Conservation (phyloP, 92 coral and sea anemone genomes). For the Porites evermanni region DNA sequence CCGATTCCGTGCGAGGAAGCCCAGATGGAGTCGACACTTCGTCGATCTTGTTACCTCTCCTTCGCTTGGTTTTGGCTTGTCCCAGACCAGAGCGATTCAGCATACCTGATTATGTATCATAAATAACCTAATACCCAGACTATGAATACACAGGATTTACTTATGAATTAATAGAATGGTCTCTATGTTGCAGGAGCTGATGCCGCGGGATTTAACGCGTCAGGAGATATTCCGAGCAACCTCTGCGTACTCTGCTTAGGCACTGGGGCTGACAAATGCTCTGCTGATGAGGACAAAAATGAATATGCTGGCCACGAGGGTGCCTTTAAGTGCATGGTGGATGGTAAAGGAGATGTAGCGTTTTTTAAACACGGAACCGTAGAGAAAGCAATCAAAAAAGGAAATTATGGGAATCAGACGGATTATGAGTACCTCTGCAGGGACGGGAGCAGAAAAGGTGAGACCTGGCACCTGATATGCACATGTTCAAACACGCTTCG, state of each 20-base stretch:
- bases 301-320: slow-evolving; percentile 68
- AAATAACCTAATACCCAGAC: too few species aligned
- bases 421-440: slow-evolving; percentile 77
- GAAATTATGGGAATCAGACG: slow-evolving; percentile 36
- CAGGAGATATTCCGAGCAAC: slow-evolving; percentile 40
- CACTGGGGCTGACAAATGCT: slow-evolving; percentile 3
- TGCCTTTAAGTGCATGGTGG: slow-evolving; percentile 87
- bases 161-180: too few species aligned
- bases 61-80: too few species aligned
- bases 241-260: slow-evolving; percentile 65
- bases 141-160: too few species aligned
- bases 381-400: slow-evolving; percentile 18
- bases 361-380: slow-evolving; percentile 82
- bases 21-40: too few species aligned
- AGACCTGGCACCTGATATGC: not conserved
- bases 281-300: not conserved
- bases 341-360: slow-evolving; percentile 76
- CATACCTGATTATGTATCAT: too few species aligned
- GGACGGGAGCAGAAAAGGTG: slow-evolving; percentile 63
- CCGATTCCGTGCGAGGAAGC: too few species aligned
- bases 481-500: too few species aligned
- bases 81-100: too few species aligned
- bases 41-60: too few species aligned
- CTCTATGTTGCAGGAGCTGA: not conserved
- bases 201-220: not conserved